Percentiles rank a stretch among this genome's conserved stretches.
Conservation (phyloP, 2,113 vertebrate genomes). For the Labeo catla region DNA sequence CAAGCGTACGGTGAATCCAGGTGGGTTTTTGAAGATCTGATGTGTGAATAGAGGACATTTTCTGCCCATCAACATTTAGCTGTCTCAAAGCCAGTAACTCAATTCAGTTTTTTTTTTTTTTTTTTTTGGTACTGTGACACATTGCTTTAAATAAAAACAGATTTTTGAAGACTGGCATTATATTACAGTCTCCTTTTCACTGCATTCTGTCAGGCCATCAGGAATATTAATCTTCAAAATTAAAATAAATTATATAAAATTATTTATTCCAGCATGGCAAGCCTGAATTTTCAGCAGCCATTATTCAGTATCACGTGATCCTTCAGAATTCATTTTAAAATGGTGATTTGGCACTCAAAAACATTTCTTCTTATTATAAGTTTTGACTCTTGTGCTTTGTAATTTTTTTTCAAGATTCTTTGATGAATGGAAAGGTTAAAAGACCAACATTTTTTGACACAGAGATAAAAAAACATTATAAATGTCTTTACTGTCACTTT, state of each 20-base stretch:
- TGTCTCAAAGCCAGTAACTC: background rate
- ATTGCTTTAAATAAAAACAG: background rate
- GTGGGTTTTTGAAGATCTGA: conserved; percentile 1
- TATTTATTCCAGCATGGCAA: too few relatives aligned
- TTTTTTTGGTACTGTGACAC: background rate
- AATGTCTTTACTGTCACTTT: background rate
- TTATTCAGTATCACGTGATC: background rate
- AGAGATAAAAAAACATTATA: background rate
- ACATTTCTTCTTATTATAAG: background rate
- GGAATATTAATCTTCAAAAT: background rate
- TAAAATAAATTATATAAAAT: too few relatives aligned
- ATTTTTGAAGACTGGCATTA: background rate
- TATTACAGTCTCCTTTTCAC: background rate
- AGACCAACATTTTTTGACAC: too few relatives aligned
- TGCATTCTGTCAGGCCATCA: background rate
- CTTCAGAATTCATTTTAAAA: background rate
- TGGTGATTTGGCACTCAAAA: background rate
- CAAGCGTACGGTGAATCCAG: background rate
- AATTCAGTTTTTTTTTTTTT: background rate
- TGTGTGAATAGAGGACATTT: background rate
- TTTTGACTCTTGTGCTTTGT: background rate
- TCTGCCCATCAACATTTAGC: background rate
- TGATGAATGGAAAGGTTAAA: background rate
- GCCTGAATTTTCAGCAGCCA: too few relatives aligned
- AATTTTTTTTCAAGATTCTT: background rate